Evolutionary conservation across 2,113 vertebrate genomes (phyloP).

Genomic region (Ptilonorhynchus violaceus): DNA sequence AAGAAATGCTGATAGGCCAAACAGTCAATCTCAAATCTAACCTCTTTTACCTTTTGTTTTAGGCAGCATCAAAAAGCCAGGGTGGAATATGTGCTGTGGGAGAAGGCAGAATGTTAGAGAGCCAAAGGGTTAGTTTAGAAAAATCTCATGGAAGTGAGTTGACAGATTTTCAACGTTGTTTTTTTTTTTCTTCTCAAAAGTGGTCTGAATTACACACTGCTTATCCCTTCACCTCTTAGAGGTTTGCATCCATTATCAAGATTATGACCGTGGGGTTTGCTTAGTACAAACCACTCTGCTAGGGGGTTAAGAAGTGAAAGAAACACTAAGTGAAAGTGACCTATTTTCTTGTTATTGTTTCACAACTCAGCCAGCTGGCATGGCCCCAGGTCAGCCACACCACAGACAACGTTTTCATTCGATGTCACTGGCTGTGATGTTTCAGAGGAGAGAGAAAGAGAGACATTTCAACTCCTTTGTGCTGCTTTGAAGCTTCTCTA

Average conservation of each 20-base stretch:
- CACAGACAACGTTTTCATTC: not conserved
- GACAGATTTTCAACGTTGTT: not conserved
- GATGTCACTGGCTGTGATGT: not conserved
- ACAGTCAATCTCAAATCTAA: not conserved
- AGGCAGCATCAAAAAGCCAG: not conserved
- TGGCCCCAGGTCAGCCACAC: slow-evolving; percentile 7
- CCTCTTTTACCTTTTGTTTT: not conserved
- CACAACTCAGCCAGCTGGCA: slow-evolving; percentile 3
- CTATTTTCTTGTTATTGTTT: slow-evolving; percentile 22
- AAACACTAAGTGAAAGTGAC: not conserved
- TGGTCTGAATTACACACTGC: not conserved
- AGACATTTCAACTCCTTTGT: not conserved
- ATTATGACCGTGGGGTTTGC: not conserved
- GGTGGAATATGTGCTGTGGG: not conserved
- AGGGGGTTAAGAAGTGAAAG: not conserved
- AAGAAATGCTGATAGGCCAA: not conserved
- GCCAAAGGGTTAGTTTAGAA: not conserved
- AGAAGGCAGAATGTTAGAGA: not conserved
- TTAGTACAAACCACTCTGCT: not conserved
- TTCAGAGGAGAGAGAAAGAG: not conserved
- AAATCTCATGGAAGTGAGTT: not conserved
- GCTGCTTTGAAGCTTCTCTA: not conserved
- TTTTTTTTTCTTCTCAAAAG: not conserved
- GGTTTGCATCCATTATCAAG: not conserved
- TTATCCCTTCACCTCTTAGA: not conserved